Conservation (phyloP, 2,888 invertebrate genomes). For the Sesia bembeciformis region DNA sequence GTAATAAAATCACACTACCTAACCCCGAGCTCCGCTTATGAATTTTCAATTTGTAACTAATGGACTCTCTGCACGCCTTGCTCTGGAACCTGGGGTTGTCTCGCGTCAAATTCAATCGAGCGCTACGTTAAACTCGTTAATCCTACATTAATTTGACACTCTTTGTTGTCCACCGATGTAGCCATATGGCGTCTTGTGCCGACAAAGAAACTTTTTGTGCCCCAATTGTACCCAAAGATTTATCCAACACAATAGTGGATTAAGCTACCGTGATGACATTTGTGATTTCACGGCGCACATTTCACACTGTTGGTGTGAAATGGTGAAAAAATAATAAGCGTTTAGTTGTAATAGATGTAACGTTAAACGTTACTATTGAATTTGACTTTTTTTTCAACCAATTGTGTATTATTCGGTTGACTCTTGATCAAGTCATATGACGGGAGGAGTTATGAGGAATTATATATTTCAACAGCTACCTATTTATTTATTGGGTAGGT, state of each 20-base stretch:
- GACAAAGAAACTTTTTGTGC: conserved; percentile 39
- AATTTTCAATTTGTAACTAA: neutral
- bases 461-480: too few relatives aligned
- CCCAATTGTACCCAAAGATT: conserved; percentile 12
- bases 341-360: conserved; percentile 31
- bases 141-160: conserved; percentile 29
- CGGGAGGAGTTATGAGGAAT: too few relatives aligned
- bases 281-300: conserved; percentile 45
- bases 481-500: too few relatives aligned
- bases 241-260: conserved; percentile 40
- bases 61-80: neutral
- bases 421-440: too few relatives aligned
- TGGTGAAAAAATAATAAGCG: conserved; percentile 37
- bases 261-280: conserved; percentile 48
- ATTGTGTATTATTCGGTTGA: too few relatives aligned
- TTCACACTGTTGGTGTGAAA: conserved; percentile 45
- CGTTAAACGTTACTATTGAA: conserved; percentile 19
- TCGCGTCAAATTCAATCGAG: conserved; percentile 43
- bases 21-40: neutral
- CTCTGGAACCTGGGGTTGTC: neutral
- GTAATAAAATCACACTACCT: too few relatives aligned
- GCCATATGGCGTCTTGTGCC: conserved; percentile 61
- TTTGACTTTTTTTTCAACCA: too few relatives aligned
- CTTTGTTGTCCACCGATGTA: conserved; percentile 28
- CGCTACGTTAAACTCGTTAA: conserved; percentile 35